These are phyloP conservation scores for Luffia ferchaultella DNA, from an alignment of 2,888 invertebrate genomes.

Conservation along the genomic window DNA sequence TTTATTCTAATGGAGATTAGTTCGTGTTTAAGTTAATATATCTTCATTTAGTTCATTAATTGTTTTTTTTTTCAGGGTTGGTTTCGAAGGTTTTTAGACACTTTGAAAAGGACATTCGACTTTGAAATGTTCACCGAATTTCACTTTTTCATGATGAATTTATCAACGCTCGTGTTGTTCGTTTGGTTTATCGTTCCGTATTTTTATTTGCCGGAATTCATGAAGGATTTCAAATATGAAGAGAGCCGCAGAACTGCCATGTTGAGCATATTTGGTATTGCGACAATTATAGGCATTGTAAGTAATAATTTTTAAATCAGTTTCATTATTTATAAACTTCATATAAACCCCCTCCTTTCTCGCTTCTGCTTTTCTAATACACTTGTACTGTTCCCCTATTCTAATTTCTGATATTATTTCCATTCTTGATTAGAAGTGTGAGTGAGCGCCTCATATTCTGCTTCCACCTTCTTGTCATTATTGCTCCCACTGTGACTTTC, in stretches of 20 bases:
- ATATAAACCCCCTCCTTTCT: not conserved
- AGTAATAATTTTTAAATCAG: slow-evolving; percentile 27
- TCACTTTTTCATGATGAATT: slow-evolving; percentile 83
- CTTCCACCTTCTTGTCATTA: too few species aligned
- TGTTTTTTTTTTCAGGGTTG: slow-evolving; percentile 68
- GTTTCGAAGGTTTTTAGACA: slow-evolving; percentile 72
- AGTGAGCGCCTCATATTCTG: too few species aligned
- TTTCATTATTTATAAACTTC: not conserved
- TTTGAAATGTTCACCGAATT: slow-evolving; percentile 84
- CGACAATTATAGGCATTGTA: slow-evolving; percentile 91
- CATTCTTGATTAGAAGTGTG: too few species aligned
- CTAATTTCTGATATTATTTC: too few species aligned
- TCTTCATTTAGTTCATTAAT: too few species aligned
- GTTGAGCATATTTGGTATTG: slow-evolving; percentile 85
- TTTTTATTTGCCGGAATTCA: slow-evolving; percentile 88
- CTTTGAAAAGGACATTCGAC: slow-evolving; percentile 78
- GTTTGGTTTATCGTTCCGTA: slow-evolving; percentile 96
- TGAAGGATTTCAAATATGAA: slow-evolving; percentile 67
- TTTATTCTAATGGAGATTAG: too few species aligned
- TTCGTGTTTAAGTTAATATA: not conserved
- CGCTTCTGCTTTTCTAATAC: too few species aligned
- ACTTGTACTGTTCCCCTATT: too few species aligned
- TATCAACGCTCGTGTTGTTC: slow-evolving; percentile 91
- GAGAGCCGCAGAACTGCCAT: slow-evolving; percentile 78
- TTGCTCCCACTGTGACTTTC: too few species aligned